Conservation (phyloP, 2,888 invertebrate genomes). For the Pyralis farinalis region DNA sequence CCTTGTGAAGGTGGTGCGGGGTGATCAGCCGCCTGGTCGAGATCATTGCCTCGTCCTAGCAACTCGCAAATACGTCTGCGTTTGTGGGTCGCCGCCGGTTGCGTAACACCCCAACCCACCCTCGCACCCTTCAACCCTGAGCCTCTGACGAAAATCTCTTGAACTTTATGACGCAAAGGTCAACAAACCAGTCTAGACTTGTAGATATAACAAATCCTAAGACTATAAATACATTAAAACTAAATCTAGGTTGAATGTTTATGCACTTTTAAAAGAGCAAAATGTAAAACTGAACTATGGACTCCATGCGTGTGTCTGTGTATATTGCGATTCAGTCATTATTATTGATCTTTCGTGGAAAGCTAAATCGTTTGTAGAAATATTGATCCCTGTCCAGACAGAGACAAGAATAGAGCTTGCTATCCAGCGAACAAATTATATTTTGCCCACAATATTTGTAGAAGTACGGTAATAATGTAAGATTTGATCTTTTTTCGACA, state of each 20-base stretch:
- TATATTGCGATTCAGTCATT: slow-evolving; percentile 2
- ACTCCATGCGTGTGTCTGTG: not conserved
- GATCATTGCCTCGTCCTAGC: slow-evolving; percentile 50
- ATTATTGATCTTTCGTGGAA: slow-evolving; percentile 35
- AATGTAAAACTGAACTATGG: not conserved
- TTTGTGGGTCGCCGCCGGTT: slow-evolving; percentile 53
- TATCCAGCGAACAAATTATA: not conserved
- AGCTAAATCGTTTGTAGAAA: slow-evolving; percentile 25
- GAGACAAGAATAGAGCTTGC: slow-evolving; percentile 6
- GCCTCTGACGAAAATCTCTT: slow-evolving; percentile 30
- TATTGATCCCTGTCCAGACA: slow-evolving; percentile 25
- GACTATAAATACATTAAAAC: not conserved
- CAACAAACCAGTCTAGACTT: slow-evolving; percentile 59
- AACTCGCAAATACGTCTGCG: slow-evolving; percentile 47
- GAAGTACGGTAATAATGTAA: too few species aligned
- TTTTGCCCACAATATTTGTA: too few species aligned
- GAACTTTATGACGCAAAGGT: slow-evolving; percentile 31
- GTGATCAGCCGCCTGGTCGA: slow-evolving; percentile 58
- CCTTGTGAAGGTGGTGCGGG: slow-evolving; percentile 53
- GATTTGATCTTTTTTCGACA: too few species aligned
- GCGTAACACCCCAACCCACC: slow-evolving; percentile 38
- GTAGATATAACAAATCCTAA: slow-evolving; percentile 37
- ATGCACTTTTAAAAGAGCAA: slow-evolving; percentile 1
- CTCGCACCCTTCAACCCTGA: slow-evolving; percentile 28
- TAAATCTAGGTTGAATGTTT: slow-evolving; percentile 1